Evolutionary conservation across 2,888 invertebrate species (phyloP), one percentile per base, ranked within the genome.

Genomic region (Dryomyza anilis): DNA sequence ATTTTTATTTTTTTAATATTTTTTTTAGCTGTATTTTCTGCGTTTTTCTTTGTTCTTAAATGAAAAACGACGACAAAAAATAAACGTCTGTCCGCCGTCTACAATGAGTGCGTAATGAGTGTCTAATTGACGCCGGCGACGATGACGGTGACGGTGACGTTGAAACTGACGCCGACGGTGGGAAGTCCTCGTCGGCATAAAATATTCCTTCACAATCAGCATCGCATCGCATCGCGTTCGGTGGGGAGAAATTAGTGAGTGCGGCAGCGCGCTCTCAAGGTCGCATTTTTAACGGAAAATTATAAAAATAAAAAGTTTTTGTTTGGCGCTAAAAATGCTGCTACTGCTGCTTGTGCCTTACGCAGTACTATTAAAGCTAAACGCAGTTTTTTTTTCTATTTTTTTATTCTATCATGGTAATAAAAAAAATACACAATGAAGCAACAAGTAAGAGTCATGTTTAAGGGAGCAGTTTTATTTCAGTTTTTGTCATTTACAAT

Each of bases 21-120:
- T 43, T 12, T n/a, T 2, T n/a, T n/a, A 7, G 16, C 62, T 56
- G 63, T 63, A 67, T 30, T 29, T 45, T 27, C 55, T 43, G 57
- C 45, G 29, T 36, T 59, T 30, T 57, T 43, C 45, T 64, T 64
- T 59, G 55, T 64, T 65, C 60, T 65, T 60, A 36, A 36, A 16
- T 10, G 30, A n/a, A 29, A 30, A 25, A 7, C n/a, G n/a, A n/a
- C n/a, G n/a, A 16, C 7, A 67, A 67, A 68, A 69, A 72, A 70
- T 67, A 73, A 70, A 74, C 75, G 78, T 79, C 78, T 80, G 78
- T 69, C 70, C 73, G 74, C 70, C 74, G 80, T 80, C 78, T 78
- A 77, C 77, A 78, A 73, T 76, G 74, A 71, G 72, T 75, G 76
- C 76, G 77, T 79, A 79, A 80, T 80, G 78, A 79, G 77, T 77